phyloP scores from a whole-genome alignment of 2,113 vertebrate genomes.

The Orycteropus afer region DNA sequence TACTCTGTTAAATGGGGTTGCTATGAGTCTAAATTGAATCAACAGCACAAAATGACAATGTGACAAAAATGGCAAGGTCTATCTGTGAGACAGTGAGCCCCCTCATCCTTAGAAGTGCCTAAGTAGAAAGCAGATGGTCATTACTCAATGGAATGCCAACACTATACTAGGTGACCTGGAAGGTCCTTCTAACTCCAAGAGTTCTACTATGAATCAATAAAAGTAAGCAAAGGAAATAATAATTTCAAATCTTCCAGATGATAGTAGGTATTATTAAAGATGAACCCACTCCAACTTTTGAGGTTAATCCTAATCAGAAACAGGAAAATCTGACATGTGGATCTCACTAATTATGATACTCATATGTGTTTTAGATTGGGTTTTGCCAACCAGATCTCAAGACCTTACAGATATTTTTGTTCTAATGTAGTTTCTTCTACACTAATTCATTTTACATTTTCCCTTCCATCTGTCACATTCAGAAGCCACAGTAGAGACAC shows the following conservation, averaged over 20 bases:
- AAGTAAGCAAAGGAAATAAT: not conserved
- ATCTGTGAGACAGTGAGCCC: not conserved
- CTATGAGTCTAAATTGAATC: not conserved
- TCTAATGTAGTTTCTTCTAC: not conserved
- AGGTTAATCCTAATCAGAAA: not conserved
- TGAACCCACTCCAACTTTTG: not conserved
- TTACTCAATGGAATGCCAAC: fast-evolving
- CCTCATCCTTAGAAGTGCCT: not conserved
- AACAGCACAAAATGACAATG: not conserved
- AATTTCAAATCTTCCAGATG: not conserved
- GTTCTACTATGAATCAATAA: not conserved
- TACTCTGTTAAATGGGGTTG: not conserved
- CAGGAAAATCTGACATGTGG: not conserved
- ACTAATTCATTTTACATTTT: not conserved
- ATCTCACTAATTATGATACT: fast-evolving
- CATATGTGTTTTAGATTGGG: not conserved
- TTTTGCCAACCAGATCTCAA: not conserved
- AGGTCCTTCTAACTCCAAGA: not conserved
- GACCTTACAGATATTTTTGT: not conserved
- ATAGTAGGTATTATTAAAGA: not conserved
- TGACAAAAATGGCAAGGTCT: not conserved
- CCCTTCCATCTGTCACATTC: not conserved
- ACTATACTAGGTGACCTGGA: not conserved
- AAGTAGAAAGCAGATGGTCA: not conserved
- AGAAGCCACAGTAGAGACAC: not conserved